Percentiles rank a stretch among this genome's conserved stretches.
phyloP scores from a whole-genome alignment of 1,140 invertebrate genomes.

The Halesus radiatus region DNA sequence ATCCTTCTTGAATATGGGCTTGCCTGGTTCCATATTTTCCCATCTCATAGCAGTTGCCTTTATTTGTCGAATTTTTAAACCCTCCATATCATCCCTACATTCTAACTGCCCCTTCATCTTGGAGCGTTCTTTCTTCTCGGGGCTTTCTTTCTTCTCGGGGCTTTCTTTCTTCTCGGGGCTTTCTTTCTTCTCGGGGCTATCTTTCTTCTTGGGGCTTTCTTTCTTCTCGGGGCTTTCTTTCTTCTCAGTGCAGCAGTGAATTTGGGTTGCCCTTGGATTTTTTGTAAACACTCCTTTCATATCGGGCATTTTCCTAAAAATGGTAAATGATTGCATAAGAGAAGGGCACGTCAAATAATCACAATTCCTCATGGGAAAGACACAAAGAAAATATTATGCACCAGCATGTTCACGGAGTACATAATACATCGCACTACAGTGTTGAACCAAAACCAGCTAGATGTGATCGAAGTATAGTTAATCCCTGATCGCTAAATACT shows the following conservation, averaged over 20 bases:
- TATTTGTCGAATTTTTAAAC: constrained; percentile 57
- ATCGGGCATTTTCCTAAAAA: constrained; percentile 47
- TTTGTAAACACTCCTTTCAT: constrained; percentile 65
- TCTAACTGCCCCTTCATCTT: constrained; percentile 6
- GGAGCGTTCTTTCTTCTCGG: constrained; percentile 25
- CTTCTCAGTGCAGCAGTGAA: constrained; percentile 67
- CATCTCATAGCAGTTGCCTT: constrained; percentile 66
- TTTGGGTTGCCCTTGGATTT: constrained; percentile 60
- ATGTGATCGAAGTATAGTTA: too few relatives aligned
- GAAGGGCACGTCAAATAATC: too few relatives aligned
- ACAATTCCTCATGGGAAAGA: too few relatives aligned
- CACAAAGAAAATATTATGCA: too few relatives aligned
- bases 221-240: constrained; percentile 16
- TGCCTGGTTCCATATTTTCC: constrained; percentile 65
- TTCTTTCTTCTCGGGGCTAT: too few relatives aligned
- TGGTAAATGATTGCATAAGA: neutral
- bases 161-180: neutral
- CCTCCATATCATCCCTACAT: neutral
- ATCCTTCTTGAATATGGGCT: constrained; percentile 56
- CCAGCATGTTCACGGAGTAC: too few relatives aligned
- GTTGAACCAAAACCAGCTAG: too few relatives aligned
- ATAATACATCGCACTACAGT: too few relatives aligned
- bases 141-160: constrained; percentile 36
- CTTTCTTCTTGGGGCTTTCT: too few relatives aligned
- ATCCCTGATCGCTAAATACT: too few relatives aligned